Conservation (phyloP, 2,888 invertebrate species). For the Epinotia nisella region DNA sequence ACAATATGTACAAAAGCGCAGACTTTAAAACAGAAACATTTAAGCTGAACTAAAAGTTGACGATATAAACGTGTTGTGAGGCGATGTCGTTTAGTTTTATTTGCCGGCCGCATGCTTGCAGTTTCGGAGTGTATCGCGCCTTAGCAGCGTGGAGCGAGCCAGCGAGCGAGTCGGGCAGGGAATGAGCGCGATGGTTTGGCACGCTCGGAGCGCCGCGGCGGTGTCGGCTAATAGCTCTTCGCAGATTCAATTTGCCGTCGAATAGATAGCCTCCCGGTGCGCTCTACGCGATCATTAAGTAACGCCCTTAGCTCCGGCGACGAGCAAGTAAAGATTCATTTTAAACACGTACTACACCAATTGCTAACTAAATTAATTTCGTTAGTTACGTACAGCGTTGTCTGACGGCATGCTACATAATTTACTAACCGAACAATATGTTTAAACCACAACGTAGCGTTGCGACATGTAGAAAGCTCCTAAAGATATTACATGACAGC, state of each 20-base stretch:
- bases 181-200: slow-evolving; percentile 74
- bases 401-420: slow-evolving; percentile 18
- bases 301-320: slow-evolving; percentile 67
- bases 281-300: slow-evolving; percentile 79
- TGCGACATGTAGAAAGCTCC: slow-evolving; percentile 10
- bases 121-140: slow-evolving; percentile 62
- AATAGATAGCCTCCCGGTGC: slow-evolving; percentile 77
- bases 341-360: slow-evolving; percentile 61
- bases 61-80: slow-evolving; percentile 49
- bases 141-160: slow-evolving; percentile 51
- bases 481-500: not conserved
- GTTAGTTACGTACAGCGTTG: slow-evolving; percentile 50
- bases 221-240: slow-evolving; percentile 81
- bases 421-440: slow-evolving; percentile 32
- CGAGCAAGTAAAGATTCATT: slow-evolving; percentile 63
- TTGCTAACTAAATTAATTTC: slow-evolving; percentile 56
- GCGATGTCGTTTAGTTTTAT: slow-evolving; percentile 59
- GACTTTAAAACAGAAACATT: slow-evolving; percentile 32
- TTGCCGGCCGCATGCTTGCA: slow-evolving; percentile 56
- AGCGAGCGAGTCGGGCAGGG: slow-evolving; percentile 53
- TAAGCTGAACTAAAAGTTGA: slow-evolving; percentile 43
- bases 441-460: slow-evolving; percentile 29
- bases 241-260: slow-evolving; percentile 81
- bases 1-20: not conserved
- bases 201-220: slow-evolving; percentile 67